Conservation (phyloP, 1,140 invertebrate species). For the Oreohelix idahoensis region DNA sequence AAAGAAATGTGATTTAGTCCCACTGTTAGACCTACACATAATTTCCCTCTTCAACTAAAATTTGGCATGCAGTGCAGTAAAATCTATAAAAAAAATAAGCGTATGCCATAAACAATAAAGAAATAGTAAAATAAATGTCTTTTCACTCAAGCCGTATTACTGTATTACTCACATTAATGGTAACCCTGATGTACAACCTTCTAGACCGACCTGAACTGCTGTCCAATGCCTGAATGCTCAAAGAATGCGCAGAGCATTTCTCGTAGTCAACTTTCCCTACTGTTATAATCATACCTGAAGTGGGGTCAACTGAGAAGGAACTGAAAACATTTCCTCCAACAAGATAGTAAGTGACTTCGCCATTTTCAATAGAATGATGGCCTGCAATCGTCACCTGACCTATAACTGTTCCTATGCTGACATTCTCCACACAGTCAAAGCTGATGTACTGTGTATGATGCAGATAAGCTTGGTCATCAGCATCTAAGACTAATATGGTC, state of each 20-base stretch:
- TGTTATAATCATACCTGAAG: conserved; percentile 97
- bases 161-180: conserved; percentile 78
- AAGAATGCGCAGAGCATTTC: conserved; percentile 82
- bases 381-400: conserved; percentile 79
- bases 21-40: too few species aligned
- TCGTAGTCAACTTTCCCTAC: conserved; percentile 91
- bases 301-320: conserved; percentile 96
- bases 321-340: conserved; percentile 98
- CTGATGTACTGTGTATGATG: conserved; percentile 77
- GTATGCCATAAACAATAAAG: too few species aligned
- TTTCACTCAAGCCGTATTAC: too few species aligned
- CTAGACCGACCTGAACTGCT: conserved; percentile 59
- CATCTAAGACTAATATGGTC: conserved; percentile 64
- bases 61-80: too few species aligned
- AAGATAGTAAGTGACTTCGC: conserved; percentile 98
- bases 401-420: conserved; percentile 90
- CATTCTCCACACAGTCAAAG: conserved; percentile 92
- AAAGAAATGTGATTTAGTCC: too few species aligned
- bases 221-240: conserved; percentile 68
- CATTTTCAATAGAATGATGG: conserved; percentile 87
- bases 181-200: conserved; percentile 80
- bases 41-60: too few species aligned
- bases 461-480: conserved; percentile 67
- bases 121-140: too few species aligned
- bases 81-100: too few species aligned